Base-by-base conservation (phyloP, 2,797 vertebrate genomes). In the Lagodon rhomboides region DNA sequence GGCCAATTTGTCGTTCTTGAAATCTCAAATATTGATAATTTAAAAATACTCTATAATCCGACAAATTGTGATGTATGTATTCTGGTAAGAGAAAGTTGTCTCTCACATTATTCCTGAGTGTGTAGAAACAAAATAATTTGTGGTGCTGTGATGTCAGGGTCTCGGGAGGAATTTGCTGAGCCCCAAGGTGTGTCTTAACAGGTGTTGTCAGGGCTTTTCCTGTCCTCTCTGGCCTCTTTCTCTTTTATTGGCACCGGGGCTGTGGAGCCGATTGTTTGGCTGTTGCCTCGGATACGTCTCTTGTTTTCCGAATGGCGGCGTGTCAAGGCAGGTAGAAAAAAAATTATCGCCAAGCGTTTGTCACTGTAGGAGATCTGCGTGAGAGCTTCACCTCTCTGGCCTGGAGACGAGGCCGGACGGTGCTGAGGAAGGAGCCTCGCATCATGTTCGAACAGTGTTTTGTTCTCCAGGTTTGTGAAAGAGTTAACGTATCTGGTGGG, bases 271-370 rank as follows among this genome's bases (percentile, higher is more conserved):
- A 89, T 92, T 92, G 91, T 93, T 94, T 86, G 87, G 72, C 86
- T 68, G 94, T 94, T 89, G 87, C 92, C 90, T 15, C 56, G 90
- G 94, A 87, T 62, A 93, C 82, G 13, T 67, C 84, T 85, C 89
- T 91, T 94, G 91, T 93, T 94, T 94, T 92, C 80, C 76, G 53
- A 83, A 87, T 84, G 83, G 80, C 85, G 68, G 86, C 94, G 11
- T 92, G 94, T 95, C 79, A 68, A 79, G 88, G 85, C 94, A 94
- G 87, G 94, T 81, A 79, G 81, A 76, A 84, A 90, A n/a, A 84
- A 34, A 34, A 34, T 58, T 63, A 93, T 89, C 82, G 34, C 69
- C 75, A 79, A 87, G 85, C 58, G 75, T 79, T 89, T 75, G 67
- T 83, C 60, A 2, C 54, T 68, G 71, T 47, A 68, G 77, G 83